These are phyloP conservation scores for Nycticebus coucang DNA, from an alignment of 2,113 vertebrate genomes.

Conservation along the genomic window DNA sequence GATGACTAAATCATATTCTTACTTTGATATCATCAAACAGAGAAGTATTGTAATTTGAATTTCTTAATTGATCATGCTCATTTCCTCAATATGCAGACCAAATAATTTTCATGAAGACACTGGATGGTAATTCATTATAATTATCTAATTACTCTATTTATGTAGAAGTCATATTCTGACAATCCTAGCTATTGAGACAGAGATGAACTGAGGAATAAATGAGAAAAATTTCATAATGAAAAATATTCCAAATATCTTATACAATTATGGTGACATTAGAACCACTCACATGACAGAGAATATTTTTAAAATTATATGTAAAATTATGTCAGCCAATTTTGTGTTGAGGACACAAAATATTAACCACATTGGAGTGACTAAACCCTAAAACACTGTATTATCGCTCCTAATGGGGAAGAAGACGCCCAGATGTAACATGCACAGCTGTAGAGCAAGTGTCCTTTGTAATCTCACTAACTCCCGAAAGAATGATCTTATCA, in stretches of 20 bases:
- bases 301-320: neutral
- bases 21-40: neutral
- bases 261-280: neutral
- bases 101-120: neutral
- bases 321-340: neutral
- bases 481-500: neutral
- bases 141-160: constrained; percentile 8
- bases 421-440: neutral
- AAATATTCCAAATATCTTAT: neutral
- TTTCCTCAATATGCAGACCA: neutral
- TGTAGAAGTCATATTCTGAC: neutral
- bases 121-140: neutral
- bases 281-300: neutral
- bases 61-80: neutral
- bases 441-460: constrained; percentile 7
- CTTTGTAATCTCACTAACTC: neutral
- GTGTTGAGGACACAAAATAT: neutral
- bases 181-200: neutral
- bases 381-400: neutral
- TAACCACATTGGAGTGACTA: neutral
- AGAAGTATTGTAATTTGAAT: neutral
- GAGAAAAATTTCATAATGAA: neutral
- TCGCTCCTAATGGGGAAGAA: neutral
- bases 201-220: neutral
- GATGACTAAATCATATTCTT: neutral